Percentiles rank a stretch among this genome's conserved stretches.
phyloP scores from a whole-genome alignment of 2,888 invertebrate species.

The Eustalomyia histrio region DNA sequence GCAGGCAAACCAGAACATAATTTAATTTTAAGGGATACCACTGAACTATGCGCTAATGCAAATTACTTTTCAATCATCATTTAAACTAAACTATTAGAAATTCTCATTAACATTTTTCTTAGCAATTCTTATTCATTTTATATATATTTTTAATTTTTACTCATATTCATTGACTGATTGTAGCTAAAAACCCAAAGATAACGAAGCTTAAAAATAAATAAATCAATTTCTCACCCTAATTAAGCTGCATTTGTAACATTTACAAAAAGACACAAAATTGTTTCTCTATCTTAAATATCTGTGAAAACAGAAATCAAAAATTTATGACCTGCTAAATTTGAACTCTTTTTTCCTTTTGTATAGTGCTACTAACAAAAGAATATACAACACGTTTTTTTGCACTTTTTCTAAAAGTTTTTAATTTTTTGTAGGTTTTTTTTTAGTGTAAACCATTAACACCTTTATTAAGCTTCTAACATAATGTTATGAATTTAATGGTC shows the following conservation, averaged over 20 bases:
- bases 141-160: constrained; percentile 22
- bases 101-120: neutral
- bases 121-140: constrained; percentile 2
- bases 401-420: constrained; percentile 10
- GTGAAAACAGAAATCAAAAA: constrained; percentile 74
- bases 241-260: constrained; percentile 49
- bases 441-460: constrained; percentile 30
- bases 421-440: neutral
- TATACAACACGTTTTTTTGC: constrained; percentile 13
- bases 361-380: neutral
- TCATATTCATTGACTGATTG: constrained; percentile 24
- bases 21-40: too few species aligned
- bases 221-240: constrained; percentile 60
- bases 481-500: constrained; percentile 74
- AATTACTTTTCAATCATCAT: too few species aligned
- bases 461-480: constrained; percentile 63
- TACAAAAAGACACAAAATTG: constrained; percentile 1
- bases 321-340: constrained; percentile 70
- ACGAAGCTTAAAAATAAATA: constrained; percentile 6
- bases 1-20: neutral
- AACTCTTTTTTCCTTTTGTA: constrained; percentile 19
- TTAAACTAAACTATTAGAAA: too few species aligned
- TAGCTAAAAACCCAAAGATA: neutral
- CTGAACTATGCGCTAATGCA: too few species aligned
- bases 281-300: constrained; percentile 72